A percentile compares a stretch with the other conserved stretches of the same genome.
Evolutionary conservation across 1,140 invertebrate genomes (phyloP).

Genomic region (Cydia amplana): DNA sequence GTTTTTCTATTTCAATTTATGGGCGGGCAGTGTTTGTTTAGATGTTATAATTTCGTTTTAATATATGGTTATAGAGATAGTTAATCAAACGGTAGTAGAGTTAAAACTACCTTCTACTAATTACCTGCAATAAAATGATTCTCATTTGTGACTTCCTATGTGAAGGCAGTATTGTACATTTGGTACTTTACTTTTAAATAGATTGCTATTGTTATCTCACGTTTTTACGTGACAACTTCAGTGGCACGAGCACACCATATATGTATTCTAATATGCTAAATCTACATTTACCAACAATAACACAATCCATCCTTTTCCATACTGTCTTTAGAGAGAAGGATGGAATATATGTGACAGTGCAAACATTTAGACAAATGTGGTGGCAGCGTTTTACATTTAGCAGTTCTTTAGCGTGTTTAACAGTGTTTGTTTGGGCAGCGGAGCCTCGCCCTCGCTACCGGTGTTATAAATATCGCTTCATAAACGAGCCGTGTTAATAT

Average conservation of each 20-base stretch:
- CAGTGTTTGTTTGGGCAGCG: constrained; percentile 45
- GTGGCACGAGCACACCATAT: constrained; percentile 3
- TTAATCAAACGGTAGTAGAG: not conserved
- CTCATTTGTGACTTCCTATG: not conserved
- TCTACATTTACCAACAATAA: constrained; percentile 15
- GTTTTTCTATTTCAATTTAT: not conserved
- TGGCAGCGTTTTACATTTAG: constrained; percentile 18
- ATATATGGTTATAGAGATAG: not conserved
- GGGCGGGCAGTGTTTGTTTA: not conserved
- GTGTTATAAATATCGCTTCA: constrained; percentile 53
- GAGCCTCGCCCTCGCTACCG: not conserved
- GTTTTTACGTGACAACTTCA: constrained; percentile 13
- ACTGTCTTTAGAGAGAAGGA: not conserved
- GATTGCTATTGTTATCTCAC: not conserved
- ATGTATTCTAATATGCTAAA: constrained; percentile 9
- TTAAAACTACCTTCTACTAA: no score
- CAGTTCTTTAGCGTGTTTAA: constrained; percentile 19
- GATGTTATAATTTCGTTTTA: not conserved
- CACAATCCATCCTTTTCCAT: not conserved
- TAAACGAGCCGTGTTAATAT: constrained; percentile 65
- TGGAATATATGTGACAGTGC: constrained; percentile 12
- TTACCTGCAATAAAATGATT: no score
- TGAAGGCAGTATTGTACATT: not conserved
- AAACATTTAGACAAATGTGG: constrained; percentile 29
- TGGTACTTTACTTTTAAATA: not conserved